Evolutionary conservation across 2,113 vertebrate genomes (phyloP).

Genomic region (Vidua chalybeata): DNA sequence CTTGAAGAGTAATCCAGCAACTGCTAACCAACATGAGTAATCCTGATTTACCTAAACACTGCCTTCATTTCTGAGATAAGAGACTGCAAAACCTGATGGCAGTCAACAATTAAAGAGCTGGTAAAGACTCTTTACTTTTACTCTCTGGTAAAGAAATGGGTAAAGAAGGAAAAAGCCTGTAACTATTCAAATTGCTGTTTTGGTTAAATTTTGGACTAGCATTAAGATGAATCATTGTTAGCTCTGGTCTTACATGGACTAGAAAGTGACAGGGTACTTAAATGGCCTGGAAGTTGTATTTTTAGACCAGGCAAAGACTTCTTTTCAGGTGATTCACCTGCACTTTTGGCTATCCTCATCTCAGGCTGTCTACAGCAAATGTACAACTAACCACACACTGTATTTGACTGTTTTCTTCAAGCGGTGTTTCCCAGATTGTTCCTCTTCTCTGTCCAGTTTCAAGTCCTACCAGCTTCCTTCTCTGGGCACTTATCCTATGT

Average conservation of each 20-base stretch:
- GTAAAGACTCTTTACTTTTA: no score
- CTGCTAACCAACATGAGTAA: neutral
- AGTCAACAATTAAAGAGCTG: neutral
- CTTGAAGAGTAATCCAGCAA: neutral
- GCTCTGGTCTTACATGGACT: neutral
- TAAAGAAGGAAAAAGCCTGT: neutral
- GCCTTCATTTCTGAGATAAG: neutral
- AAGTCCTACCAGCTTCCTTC: neutral
- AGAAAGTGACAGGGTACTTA: neutral
- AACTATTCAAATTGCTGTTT: neutral
- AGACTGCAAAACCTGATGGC: neutral
- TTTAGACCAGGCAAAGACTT: neutral
- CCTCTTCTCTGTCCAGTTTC: neutral
- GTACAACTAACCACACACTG: neutral
- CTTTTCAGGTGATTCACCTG: neutral
- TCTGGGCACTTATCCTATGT: neutral
- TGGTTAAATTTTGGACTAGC: neutral
- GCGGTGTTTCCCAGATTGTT: neutral
- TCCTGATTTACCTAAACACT: neutral
- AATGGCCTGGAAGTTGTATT: neutral
- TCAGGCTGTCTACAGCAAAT: neutral
- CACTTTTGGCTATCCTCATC: neutral
- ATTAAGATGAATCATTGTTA: neutral
- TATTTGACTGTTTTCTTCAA: neutral
- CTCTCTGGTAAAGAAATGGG: neutral